These are phyloP conservation scores for Butastur rufipennis DNA, from an alignment of 2,113 vertebrate genomes.

Conservation along the genomic window DNA sequence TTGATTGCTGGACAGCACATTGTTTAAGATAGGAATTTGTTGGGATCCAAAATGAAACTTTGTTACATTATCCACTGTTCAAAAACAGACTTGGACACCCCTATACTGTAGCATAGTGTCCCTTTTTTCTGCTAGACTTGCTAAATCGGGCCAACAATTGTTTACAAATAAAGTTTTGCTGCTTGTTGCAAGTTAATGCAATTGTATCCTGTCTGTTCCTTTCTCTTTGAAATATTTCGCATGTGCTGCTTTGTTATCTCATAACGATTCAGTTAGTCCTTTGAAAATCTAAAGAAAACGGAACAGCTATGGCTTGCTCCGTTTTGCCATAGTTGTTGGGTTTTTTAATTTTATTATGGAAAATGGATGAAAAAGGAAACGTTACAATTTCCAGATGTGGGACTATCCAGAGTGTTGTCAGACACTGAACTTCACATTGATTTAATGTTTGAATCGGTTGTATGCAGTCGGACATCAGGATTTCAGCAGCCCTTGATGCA, in stretches of 20 bases:
- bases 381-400: background rate
- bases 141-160: background rate
- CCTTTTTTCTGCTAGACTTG: background rate
- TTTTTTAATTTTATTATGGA: background rate
- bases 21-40: background rate
- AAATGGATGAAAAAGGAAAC: background rate
- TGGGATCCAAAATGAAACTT: background rate
- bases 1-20: rapidly evolving
- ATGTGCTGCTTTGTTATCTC: background rate
- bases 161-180: background rate
- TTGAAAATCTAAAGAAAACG: background rate
- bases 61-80: background rate
- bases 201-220: background rate
- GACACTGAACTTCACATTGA: rapidly evolving
- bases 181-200: background rate
- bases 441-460: background rate
- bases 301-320: background rate
- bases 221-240: background rate
- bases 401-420: background rate
- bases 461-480: background rate
- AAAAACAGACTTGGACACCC: background rate
- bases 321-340: background rate
- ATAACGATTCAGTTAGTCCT: background rate
- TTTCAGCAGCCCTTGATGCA: rapidly evolving
- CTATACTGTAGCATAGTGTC: background rate